A percentile compares a stretch with the other conserved stretches of the same genome.
These are phyloP conservation scores for Acholoe squamosa DNA, from an alignment of 2,888 invertebrate genomes.

Conservation along the genomic window DNA sequence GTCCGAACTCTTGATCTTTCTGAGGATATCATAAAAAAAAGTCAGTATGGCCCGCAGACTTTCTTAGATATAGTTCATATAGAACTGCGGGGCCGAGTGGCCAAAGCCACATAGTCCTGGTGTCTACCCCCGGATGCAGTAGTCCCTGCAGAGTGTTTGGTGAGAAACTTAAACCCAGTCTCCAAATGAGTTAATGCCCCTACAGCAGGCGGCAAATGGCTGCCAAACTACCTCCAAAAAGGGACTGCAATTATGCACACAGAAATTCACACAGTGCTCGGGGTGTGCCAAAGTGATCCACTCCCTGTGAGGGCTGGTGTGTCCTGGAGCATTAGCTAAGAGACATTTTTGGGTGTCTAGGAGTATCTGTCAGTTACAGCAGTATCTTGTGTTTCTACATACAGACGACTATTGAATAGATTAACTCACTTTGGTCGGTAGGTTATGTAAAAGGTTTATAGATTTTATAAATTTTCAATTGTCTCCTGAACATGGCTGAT, in stretches of 20 bases:
- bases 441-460: too few relatives aligned
- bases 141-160: neutral
- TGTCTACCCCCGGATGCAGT: too few relatives aligned
- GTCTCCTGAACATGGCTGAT: too few relatives aligned
- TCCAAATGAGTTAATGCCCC: constrained; percentile 6
- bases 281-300: neutral
- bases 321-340: neutral
- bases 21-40: too few relatives aligned
- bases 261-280: neutral
- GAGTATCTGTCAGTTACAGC: neutral
- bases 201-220: neutral
- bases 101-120: too few relatives aligned
- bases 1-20: too few relatives aligned
- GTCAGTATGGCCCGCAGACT: too few relatives aligned
- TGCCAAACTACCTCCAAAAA: neutral
- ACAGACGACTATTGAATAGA: too few relatives aligned
- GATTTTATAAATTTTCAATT: too few relatives aligned
- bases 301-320: neutral
- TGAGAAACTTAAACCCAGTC: constrained; percentile 3
- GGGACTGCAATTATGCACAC: constrained; percentile 2
- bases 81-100: too few relatives aligned
- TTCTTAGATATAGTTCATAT: too few relatives aligned
- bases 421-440: too few relatives aligned
- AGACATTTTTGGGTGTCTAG: neutral
- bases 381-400: neutral